Evolutionary conservation across 1,140 invertebrate genomes (phyloP).

Genomic region (Pteromalus puparum): DNA sequence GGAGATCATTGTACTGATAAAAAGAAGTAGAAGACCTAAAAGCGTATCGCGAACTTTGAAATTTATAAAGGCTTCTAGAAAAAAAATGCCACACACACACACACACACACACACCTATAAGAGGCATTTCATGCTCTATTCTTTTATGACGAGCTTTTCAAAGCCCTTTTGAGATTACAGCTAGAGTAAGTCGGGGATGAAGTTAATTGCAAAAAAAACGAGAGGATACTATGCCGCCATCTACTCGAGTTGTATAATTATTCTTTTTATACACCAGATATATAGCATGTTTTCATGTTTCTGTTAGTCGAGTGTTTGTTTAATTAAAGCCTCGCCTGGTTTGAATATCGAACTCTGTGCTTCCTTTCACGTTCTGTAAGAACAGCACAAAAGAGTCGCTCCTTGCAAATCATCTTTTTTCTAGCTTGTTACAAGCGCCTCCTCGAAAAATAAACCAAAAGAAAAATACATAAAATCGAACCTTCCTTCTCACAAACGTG

Average conservation of each 20-base stretch:
- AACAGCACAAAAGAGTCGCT: too few species aligned
- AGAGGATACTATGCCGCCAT: too few species aligned
- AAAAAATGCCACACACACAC: background rate
- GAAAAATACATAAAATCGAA: too few species aligned
- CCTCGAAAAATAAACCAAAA: too few species aligned
- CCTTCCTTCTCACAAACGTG: too few species aligned
- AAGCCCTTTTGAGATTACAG: slow-evolving; percentile 13
- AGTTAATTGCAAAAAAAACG: background rate
- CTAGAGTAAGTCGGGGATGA: background rate
- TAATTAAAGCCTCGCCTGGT: too few species aligned
- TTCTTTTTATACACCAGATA: background rate
- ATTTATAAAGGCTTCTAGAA: slow-evolving; percentile 2
- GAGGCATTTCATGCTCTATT: background rate
- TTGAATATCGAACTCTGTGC: too few species aligned
- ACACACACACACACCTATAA: background rate
- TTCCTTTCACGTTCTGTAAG: too few species aligned
- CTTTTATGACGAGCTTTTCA: background rate
- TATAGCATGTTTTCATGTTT: background rate
- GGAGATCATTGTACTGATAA: background rate
- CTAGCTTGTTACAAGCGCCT: too few species aligned
- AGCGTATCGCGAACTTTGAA: background rate
- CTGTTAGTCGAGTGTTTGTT: too few species aligned
- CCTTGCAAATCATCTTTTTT: too few species aligned
- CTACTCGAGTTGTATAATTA: background rate
- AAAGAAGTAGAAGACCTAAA: slow-evolving; percentile 4